A percentile compares a stretch with the other conserved stretches of the same genome.
phyloP scores from a whole-genome alignment of 2,797 vertebrate species.

The Lerista edwardsae region DNA sequence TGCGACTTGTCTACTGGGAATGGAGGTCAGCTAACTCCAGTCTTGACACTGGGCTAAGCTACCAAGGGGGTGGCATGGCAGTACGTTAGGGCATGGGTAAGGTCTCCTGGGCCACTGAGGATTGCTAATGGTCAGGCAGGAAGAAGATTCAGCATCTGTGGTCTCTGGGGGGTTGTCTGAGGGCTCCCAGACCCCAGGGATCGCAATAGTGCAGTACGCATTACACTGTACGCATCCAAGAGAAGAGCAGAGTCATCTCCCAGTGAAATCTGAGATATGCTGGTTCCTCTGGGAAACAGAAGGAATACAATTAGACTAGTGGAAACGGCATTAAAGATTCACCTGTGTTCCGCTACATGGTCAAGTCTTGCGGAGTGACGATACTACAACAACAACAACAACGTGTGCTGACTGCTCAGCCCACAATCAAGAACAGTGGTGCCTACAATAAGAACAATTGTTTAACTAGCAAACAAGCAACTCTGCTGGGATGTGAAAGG shows the following conservation, averaged over 20 bases:
- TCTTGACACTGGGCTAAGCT: too few species aligned
- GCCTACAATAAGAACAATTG: not conserved
- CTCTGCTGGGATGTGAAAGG: not conserved
- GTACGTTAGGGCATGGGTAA: too few species aligned
- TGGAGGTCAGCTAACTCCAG: too few species aligned
- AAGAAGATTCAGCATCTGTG: too few species aligned
- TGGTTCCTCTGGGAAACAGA: slow-evolving; percentile 9
- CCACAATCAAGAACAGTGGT: not conserved
- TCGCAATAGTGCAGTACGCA: not conserved
- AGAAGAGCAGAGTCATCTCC: slow-evolving; percentile 29
- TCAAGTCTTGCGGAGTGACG: slow-evolving; percentile 37
- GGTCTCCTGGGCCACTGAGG: too few species aligned
- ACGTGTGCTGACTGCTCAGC: not conserved
- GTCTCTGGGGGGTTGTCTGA: too few species aligned
- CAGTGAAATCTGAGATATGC: not conserved
- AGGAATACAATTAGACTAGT: slow-evolving; percentile 51
- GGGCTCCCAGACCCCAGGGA: too few species aligned
- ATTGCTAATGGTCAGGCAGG: too few species aligned
- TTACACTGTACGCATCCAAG: not conserved
- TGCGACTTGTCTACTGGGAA: too few species aligned
- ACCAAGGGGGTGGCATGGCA: too few species aligned
- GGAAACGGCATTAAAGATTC: slow-evolving; percentile 72
- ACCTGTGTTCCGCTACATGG: slow-evolving; percentile 22
- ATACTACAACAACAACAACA: not conserved
- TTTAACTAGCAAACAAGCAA: not conserved